phyloP scores from a whole-genome alignment of 2,113 vertebrate genomes.

The Myotis davidii region DNA sequence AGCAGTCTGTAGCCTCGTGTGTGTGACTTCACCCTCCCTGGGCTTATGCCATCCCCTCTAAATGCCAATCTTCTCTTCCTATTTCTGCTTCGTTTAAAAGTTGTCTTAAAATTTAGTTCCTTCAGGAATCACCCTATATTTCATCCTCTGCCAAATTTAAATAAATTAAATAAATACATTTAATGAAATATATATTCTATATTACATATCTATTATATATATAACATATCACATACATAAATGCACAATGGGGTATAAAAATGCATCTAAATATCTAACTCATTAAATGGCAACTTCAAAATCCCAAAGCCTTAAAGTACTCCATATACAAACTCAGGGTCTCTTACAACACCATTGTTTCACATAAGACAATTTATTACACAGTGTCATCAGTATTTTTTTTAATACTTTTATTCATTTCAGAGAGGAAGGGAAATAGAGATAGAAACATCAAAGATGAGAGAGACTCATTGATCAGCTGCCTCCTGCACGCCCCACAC shows the following conservation, averaged over 20 bases:
- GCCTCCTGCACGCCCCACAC: no score
- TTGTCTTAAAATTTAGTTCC: neutral
- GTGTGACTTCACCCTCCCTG: neutral
- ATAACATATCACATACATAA: neutral
- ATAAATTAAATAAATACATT: neutral
- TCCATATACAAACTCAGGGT: neutral
- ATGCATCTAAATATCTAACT: neutral
- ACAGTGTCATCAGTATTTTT: neutral
- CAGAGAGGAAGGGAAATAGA: no score
- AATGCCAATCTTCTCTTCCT: neutral
- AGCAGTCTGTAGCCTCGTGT: neutral
- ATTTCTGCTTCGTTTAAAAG: neutral
- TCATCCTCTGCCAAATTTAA: neutral
- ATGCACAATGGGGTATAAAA: neutral
- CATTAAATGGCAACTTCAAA: slow-evolving; percentile 17
- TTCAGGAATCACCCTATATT: neutral
- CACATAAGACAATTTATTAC: neutral
- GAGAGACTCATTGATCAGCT: no score
- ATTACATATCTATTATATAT: neutral
- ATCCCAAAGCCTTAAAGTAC: neutral
- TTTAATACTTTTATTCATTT: no score
- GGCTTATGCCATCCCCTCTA: neutral
- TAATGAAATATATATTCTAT: neutral
- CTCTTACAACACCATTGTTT: neutral
- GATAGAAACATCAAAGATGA: no score